Conservation (phyloP, 2,888 invertebrate genomes). For the Sphaeridia pumilis region DNA sequence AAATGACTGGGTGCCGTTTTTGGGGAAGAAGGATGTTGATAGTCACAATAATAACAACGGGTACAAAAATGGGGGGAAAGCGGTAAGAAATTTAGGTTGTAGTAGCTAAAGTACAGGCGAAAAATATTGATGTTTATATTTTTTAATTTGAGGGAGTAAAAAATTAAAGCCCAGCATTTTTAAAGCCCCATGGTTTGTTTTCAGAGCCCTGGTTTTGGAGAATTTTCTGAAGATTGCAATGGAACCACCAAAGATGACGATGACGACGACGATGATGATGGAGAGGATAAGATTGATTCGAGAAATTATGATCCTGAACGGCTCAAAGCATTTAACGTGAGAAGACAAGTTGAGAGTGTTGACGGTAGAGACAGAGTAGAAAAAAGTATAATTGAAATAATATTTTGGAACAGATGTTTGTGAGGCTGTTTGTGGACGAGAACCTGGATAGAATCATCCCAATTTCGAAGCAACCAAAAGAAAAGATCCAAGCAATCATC, state of each 20-base stretch:
- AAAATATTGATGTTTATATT: too few relatives aligned
- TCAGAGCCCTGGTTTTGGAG: constrained; percentile 39
- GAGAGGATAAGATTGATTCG: constrained; percentile 79
- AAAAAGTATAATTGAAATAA: background rate
- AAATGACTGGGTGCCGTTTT: too few relatives aligned
- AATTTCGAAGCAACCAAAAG: constrained; percentile 94
- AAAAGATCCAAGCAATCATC: constrained; percentile 93
- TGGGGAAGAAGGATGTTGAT: too few relatives aligned
- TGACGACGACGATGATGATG: constrained; percentile 79
- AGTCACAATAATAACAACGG: too few relatives aligned
- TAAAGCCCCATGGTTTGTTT: too few relatives aligned
- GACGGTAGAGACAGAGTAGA: too few relatives aligned
- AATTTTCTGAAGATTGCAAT: constrained; percentile 69
- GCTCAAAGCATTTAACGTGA: constrained; percentile 90
- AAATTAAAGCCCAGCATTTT: too few relatives aligned
- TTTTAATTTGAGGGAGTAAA: too few relatives aligned
- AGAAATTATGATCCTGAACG: constrained; percentile 84
- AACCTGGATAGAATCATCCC: constrained; percentile 93
- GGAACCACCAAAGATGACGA: constrained; percentile 69
- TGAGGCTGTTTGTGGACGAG: constrained; percentile 90
- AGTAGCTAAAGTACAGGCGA: too few relatives aligned
- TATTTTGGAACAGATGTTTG: constrained; percentile 69
- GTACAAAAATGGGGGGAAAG: too few relatives aligned
- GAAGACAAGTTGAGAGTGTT: constrained; percentile 37
- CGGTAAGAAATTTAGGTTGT: too few relatives aligned